A percentile compares a stretch with the other conserved stretches of the same genome.
phyloP scores from a whole-genome alignment of 1,140 invertebrate species.

The Monochamus saltuarius region DNA sequence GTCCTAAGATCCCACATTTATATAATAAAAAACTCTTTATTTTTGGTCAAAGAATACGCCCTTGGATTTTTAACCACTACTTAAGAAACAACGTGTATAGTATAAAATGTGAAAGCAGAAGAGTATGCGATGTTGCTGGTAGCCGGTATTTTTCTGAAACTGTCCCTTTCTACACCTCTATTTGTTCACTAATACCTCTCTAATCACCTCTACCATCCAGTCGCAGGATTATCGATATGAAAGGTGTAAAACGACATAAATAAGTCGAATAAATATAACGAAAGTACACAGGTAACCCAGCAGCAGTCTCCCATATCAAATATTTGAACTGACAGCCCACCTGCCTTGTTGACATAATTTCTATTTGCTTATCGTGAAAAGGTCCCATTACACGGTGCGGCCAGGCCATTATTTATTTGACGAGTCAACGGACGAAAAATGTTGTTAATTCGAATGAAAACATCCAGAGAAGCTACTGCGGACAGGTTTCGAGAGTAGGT shows the following conservation, averaged over 20 bases:
- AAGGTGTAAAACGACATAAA: constrained; percentile 11
- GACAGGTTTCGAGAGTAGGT: too few species aligned
- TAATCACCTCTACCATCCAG: neutral
- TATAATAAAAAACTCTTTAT: too few species aligned
- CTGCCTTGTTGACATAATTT: constrained; percentile 18
- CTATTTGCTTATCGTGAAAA: constrained; percentile 15
- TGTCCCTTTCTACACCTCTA: neutral
- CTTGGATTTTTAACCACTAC: too few species aligned
- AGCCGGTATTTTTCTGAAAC: too few species aligned
- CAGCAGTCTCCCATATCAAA: constrained; percentile 9
- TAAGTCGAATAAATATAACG: neutral
- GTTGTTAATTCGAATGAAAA: constrained; percentile 6
- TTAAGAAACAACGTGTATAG: too few species aligned
- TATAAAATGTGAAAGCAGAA: too few species aligned
- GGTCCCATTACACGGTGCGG: constrained; percentile 5
- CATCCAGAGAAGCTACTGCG: too few species aligned
- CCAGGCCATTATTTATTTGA: neutral
- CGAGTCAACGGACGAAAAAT: constrained; percentile 9
- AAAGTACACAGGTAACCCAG: constrained; percentile 10
- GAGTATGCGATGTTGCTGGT: too few species aligned
- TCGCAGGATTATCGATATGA: neutral
- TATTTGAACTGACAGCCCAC: constrained; percentile 17
- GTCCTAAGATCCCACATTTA: too few species aligned
- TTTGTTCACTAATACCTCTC: neutral
- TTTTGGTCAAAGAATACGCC: too few species aligned